Base-by-base conservation (phyloP, 2,113 vertebrate species). In the Butorides virescens region DNA sequence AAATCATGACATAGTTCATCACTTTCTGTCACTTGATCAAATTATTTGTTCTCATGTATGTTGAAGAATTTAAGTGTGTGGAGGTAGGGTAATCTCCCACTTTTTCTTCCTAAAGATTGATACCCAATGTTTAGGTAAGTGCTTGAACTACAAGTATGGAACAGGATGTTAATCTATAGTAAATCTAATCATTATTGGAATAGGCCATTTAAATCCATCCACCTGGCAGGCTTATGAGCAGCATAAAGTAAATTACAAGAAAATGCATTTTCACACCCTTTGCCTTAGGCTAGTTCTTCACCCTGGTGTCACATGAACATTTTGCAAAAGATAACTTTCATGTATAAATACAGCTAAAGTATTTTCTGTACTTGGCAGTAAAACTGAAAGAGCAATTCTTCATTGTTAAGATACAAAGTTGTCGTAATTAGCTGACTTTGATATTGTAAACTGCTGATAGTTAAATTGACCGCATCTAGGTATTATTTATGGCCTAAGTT, bases 341-440 rank as follows among this genome's bases (percentile, higher is more conserved):
- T 63, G 47, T 53, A 37, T 72, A 49, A 39, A 42, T 90, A 37
- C 47, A 78, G 63, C 63, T 91, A 1, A 91, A 93, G 47, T 95
- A 32, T 87, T 94, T 95, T 85, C 66, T 87, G 36, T 91, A 52
- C 58, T 87, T 96, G 95, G 77, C 93, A 88, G 44, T 79, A 49
- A 90, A 90, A 78, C 32, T 39, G 56, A 58, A 77, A 81, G 68
- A 87, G 67, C 61, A 67, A 11, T 87, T 92, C 77, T 90, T 86
- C 46, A 68, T 66, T 80, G 82, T 88, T 74, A n/a, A 30, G 23
- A 53, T 83, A 81, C n/a, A 55, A 68, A 75, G 34, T 85, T 68
- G 62, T 86, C 79, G 59, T 91, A 81, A 90, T 91, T 81, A 74
- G 37, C 50, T 79, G 30, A 74, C 88, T 95, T 97, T 94, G 92